phyloP scores from a whole-genome alignment of 1,140 invertebrate species.

The Trichonephila clavata region DNA sequence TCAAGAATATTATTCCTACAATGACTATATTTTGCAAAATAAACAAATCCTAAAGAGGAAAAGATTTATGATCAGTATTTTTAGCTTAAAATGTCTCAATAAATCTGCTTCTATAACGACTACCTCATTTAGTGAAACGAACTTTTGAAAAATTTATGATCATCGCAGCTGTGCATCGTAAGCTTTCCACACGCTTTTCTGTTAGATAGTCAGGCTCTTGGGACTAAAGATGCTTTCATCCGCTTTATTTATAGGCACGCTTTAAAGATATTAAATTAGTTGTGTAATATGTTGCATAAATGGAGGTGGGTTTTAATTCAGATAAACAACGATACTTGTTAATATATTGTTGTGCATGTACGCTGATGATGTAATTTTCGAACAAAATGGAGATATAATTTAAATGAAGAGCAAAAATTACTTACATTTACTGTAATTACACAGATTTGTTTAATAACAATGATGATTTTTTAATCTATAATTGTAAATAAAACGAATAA shows the following conservation, averaged over 20 bases:
- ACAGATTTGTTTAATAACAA: too few species aligned
- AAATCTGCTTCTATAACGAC: slow-evolving; percentile 56
- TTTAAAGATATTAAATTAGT: slow-evolving; percentile 38
- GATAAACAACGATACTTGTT: background rate
- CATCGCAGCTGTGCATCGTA: slow-evolving; percentile 43
- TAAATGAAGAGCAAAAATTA: too few species aligned
- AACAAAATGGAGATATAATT: too few species aligned
- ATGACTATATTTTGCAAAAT: background rate
- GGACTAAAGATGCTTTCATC: slow-evolving; percentile 26
- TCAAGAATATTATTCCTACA: too few species aligned
- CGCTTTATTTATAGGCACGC: slow-evolving; percentile 39
- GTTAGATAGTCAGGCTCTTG: background rate
- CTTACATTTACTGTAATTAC: too few species aligned
- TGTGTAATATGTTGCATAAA: slow-evolving; percentile 6
- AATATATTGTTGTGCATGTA: background rate
- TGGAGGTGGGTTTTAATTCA: background rate
- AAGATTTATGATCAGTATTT: slow-evolving; percentile 55
- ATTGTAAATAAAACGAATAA: too few species aligned
- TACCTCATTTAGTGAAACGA: slow-evolving; percentile 65
- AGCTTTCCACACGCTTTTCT: slow-evolving; percentile 33
- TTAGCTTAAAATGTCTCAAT: slow-evolving; percentile 64
- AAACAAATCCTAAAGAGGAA: background rate
- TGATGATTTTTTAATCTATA: too few species aligned
- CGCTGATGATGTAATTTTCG: too few species aligned
- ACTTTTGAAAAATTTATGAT: slow-evolving; percentile 67